These are phyloP conservation scores for zebrafish (Danio rerio) DNA, from an alignment of 2,113 vertebrate species.

Conservation along the genomic window GRCz12tu NC_133199.1:29124001-29124500, in stretches of 20 bases:
- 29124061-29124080: conserved; percentile 35
- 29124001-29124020: conserved; percentile 35
- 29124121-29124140: conserved; percentile 7
- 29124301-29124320: not conserved
- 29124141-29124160: not conserved
- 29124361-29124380: conserved; percentile 37
- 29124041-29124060: conserved; percentile 31
- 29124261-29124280: conserved; percentile 20
- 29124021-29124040: conserved; percentile 40
- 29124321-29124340: conserved; percentile 24
- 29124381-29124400: conserved; percentile 28
- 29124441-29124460: not conserved
- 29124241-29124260: conserved; percentile 10
- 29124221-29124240: not conserved
- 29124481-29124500: conserved; percentile 35
- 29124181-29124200: not conserved
- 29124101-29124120: conserved; percentile 21
- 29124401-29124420: conserved; percentile 24
- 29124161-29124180: conserved; percentile 3
- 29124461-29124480: conserved; percentile 8
- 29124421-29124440: not conserved
- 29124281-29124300: not conserved
- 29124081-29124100: conserved; percentile 48
- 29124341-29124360: conserved; percentile 26
- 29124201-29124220: conserved; percentile 22